phyloP scores from a whole-genome alignment of 2,888 invertebrate species.

The Athalia rosae region DNA sequence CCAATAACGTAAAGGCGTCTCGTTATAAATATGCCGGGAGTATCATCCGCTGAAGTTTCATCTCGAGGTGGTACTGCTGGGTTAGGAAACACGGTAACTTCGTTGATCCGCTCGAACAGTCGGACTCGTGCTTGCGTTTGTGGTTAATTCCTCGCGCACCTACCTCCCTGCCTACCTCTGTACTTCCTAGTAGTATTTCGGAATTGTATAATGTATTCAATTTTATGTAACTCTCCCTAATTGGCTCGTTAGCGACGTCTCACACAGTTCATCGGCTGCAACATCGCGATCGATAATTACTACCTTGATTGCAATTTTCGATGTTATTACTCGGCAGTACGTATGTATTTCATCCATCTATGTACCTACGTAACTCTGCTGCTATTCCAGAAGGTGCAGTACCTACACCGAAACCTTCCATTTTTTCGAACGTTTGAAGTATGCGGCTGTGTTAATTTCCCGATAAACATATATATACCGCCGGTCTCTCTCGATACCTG shows the following conservation, averaged over 20 bases:
- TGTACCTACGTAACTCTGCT: not conserved
- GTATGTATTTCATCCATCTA: not conserved
- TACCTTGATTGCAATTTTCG: conserved; percentile 12
- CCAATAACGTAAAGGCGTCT: not conserved
- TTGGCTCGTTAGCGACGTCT: conserved; percentile 15
- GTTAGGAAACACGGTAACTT: too few species aligned
- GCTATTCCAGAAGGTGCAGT: too few species aligned
- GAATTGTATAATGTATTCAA: not conserved
- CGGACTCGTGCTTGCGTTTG: not conserved
- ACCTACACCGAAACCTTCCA: too few species aligned
- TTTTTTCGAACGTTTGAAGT: too few species aligned
- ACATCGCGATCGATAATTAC: conserved; percentile 17
- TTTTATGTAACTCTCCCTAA: not conserved
- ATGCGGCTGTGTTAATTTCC: too few species aligned
- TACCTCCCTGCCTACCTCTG: too few species aligned
- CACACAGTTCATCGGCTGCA: conserved; percentile 6
- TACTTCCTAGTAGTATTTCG: not conserved
- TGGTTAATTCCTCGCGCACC: not conserved
- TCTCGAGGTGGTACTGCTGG: not conserved
- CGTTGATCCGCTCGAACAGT: conserved; percentile 5
- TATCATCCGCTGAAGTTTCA: not conserved
- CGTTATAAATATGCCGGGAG: conserved; percentile 19
- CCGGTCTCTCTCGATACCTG: too few species aligned
- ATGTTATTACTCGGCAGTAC: not conserved
- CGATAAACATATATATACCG: too few species aligned